phyloP scores from a whole-genome alignment of 2,797 vertebrate genomes.

The Rhynchotus rufescens region DNA sequence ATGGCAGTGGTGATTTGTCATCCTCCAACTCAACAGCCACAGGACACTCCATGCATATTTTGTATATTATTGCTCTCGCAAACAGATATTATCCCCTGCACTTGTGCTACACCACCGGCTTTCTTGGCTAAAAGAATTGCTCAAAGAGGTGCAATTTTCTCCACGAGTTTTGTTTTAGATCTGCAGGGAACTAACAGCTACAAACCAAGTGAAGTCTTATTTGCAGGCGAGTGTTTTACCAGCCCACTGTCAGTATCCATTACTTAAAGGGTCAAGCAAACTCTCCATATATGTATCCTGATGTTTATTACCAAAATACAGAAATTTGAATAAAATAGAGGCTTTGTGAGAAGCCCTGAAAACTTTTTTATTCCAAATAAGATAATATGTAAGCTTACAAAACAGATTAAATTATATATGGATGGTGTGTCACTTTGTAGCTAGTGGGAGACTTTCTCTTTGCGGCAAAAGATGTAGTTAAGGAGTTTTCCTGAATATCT shows the following conservation, averaged over 20 bases:
- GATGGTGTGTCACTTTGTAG: conserved; percentile 23
- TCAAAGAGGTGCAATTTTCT: not conserved
- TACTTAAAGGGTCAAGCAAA: not conserved
- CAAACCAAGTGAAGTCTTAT: not conserved
- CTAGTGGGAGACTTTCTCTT: conserved; percentile 10
- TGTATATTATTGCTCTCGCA: not conserved
- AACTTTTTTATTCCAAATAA: conserved; percentile 23
- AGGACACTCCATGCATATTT: accelerated
- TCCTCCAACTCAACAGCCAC: not conserved
- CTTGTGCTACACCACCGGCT: not conserved
- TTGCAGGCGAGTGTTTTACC: not conserved
- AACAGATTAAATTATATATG: conserved; percentile 32
- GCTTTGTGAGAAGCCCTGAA: conserved; percentile 14
- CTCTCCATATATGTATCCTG: not conserved
- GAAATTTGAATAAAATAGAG: conserved; percentile 12
- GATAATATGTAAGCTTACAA: conserved; percentile 23
- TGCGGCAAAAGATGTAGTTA: conserved; percentile 14
- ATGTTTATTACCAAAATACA: conserved; percentile 18
- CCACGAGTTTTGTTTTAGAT: not conserved
- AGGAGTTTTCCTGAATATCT: conserved; percentile 28
- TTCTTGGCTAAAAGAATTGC: not conserved
- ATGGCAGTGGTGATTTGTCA: not conserved
- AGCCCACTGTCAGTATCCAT: not conserved
- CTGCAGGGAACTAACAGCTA: not conserved
- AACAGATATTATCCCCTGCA: not conserved